Evolutionary conservation across 2,888 invertebrate species (phyloP), one percentile per base, ranked within the genome.

Genomic region (Microchrysa polita): DNA sequence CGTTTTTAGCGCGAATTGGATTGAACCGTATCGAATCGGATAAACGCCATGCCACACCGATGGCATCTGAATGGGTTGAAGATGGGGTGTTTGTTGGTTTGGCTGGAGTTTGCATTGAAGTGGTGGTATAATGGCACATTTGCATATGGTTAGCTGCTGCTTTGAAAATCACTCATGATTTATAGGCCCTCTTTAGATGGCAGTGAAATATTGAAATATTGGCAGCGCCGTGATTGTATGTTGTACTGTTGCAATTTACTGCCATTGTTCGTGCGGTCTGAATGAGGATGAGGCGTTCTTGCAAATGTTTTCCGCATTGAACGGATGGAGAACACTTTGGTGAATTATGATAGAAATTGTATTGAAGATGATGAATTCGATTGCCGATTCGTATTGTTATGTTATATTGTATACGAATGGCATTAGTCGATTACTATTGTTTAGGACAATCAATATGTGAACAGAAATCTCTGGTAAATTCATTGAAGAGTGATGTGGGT

Each of bases 141-240:
- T 72, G 72, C 72, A 72, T 72, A 72, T 72, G 72, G 72, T 72
- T 72, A 72, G 72, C 71, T 61, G 72, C 27, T 34, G 27, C 7
- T 57, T 61, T 55, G 69, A 48, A 67, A 67, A 72, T 72, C 60
- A 23, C n/a, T n/a, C 60, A 72, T 72, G 60, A 72, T 72, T 72
- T 72, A 72, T 72, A 16, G 72, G 27, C 4, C 42, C 69, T 55
- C 69, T 55, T 69, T 18, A 69, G 57, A 14, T 55, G 69, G 57
- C 69, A 55, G 57, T 69, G 48, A 69, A 69, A 69, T 69, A 55
- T 69, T 55, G 57, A 57, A 69, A 69, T 69, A 69, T 69, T 55
- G 69, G 57, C 69, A 69, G 55, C 40, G 18, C 18, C 55, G 69
- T n/a, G n/a, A n/a, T n/a, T n/a, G n/a, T n/a, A n/a, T n/a, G 40